Evolutionary conservation across 2,113 vertebrate genomes (phyloP).

Genomic region (Nibea coibor): DNA sequence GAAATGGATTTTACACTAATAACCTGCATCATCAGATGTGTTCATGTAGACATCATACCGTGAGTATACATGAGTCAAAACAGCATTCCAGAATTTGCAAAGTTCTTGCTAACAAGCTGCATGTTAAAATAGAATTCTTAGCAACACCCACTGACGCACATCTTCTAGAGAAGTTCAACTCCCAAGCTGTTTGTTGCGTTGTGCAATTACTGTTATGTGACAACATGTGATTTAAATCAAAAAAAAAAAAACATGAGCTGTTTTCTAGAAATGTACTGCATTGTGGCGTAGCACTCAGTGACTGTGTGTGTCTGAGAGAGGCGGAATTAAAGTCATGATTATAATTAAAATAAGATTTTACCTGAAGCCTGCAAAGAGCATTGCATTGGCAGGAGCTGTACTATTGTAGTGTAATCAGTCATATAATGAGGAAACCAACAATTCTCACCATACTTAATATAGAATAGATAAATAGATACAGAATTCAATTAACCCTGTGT

Average conservation of each 20-base stretch:
- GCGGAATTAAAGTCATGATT: not conserved
- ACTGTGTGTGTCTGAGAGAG: not conserved
- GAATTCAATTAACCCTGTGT: conserved; percentile 60
- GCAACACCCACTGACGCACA: not conserved
- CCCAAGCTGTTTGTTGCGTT: conserved; percentile 13
- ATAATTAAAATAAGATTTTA: conserved; percentile 9
- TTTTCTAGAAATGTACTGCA: not conserved
- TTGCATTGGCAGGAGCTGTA: not conserved
- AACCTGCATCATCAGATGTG: not conserved
- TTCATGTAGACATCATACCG: not conserved
- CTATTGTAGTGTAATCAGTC: conserved; percentile 12
- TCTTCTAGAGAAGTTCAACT: conserved; percentile 11
- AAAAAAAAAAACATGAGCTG: not conserved
- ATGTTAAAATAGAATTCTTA: not conserved
- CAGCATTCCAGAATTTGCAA: not conserved
- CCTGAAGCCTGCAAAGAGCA: not conserved
- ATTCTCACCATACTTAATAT: conserved; percentile 31
- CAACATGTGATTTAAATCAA: conserved; percentile 6
- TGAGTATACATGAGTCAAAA: not conserved
- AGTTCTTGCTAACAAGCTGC: conserved; percentile 35
- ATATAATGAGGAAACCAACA: conserved; percentile 22
- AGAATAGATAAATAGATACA: conserved; percentile 51
- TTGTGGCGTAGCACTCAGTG: not conserved
- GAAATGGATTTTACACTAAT: not conserved
- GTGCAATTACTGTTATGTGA: conserved; percentile 8